A percentile compares a stretch with the other conserved stretches of the same genome.
Conservation (phyloP, 2,113 vertebrate genomes). For the Sarotherodon lohbergeri region DNA sequence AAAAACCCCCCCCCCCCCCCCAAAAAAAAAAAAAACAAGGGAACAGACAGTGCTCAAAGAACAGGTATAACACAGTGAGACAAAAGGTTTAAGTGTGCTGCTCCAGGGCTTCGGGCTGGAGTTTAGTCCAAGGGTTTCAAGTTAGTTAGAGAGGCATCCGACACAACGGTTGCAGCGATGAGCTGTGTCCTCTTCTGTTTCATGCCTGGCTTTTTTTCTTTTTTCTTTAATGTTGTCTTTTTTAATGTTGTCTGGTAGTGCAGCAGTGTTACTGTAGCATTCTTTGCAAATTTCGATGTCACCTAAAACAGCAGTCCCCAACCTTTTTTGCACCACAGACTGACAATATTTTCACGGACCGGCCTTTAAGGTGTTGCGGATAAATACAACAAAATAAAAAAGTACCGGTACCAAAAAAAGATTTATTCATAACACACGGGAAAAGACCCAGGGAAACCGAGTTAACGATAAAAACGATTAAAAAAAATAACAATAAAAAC, state of each 20-base stretch:
- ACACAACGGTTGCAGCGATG: no score
- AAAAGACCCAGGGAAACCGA: neutral
- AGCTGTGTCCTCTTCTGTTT: no score
- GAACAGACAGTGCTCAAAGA: no score
- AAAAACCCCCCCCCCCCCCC: no score
- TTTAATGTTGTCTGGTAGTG: accelerated
- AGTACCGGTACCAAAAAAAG: neutral
- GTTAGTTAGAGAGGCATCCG: no score
- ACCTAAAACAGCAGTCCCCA: neutral
- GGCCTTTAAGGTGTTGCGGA: neutral
- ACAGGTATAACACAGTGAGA: no score
- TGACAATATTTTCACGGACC: neutral
- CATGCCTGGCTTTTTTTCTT: neutral
- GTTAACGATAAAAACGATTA: accelerated
- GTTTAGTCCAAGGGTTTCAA: no score
- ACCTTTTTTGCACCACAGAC: neutral
- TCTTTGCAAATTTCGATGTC: neutral
- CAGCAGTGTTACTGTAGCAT: neutral
- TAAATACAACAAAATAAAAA: neutral
- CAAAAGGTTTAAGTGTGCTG: no score
- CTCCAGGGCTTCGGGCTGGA: no score
- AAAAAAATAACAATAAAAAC: accelerated
- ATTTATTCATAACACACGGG: neutral
- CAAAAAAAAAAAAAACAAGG: no score
- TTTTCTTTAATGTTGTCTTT: neutral